Evolutionary conservation across 2,888 invertebrate species (phyloP), one percentile per base, ranked within the genome.

Genomic region (Mechanitis mazaeus): DNA sequence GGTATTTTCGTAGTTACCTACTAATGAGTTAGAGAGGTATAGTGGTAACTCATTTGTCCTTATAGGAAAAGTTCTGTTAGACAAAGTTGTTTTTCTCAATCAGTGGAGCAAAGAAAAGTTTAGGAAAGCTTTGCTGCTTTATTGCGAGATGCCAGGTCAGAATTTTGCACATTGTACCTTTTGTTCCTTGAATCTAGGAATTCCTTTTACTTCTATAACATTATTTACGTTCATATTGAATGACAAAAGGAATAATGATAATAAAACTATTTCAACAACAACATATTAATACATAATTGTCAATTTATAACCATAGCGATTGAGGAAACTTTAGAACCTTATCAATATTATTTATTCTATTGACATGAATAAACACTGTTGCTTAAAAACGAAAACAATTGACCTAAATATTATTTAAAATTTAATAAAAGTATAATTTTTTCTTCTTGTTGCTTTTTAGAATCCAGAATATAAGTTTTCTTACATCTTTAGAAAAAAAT

Each of bases 41-140:
- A 31, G 50, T 28, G 28, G 31, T 50, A 50, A 31, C 50, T 50
- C 50, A 50, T 50, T 50, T 50, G 50, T 50, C 50, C 31, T 50
- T 50, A 50, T 50, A 50, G 50, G 50, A 50, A 50, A 50, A 50
- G 50, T 50, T 50, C 50, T 28, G 11, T 50, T 50, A 50, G 50
- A 50, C 50, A 50, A 50, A 50, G 50, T 50, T 50, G 50, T 50
- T 50, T 50, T 50, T 50, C 50, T 50, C 50, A 50, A 50, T 50
- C 50, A 50, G 31, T 31, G 50, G 11, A 50, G 31, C 50, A 31
- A 31, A 50, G 50, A 50, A 47, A 50, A 50, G 50, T 50, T 50
- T 50, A 31, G 9, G 50, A 50, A 31, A 50, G 50, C 50, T 50
- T 31, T 31, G 31, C 31, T 11, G 50, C 31, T 50, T 50, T 50